Evolutionary conservation across 2,113 vertebrate species (phyloP).

Genomic region (Cyphomyrus discorhynchus): DNA sequence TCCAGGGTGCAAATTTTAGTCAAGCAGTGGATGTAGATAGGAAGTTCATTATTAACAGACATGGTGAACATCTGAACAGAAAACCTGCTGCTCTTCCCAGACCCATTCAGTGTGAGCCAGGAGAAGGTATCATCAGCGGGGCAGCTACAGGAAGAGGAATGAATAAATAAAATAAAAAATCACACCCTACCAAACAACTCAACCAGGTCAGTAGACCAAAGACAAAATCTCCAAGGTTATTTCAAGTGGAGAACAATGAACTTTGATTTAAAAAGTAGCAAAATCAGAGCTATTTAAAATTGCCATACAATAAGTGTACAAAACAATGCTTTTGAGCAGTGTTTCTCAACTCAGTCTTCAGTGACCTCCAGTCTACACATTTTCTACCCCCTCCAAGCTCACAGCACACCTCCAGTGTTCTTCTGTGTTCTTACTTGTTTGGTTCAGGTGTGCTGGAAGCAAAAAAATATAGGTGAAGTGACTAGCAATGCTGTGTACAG

Average conservation of each 20-base stretch:
- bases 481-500: background rate
- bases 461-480: background rate
- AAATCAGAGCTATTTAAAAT: background rate
- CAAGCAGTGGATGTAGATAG: conserved; percentile 56
- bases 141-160: conserved; percentile 41
- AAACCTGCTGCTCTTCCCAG: conserved; percentile 41
- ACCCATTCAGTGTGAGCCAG: conserved; percentile 50
- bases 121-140: conserved; percentile 48
- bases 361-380: background rate
- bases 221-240: background rate
- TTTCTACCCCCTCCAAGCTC: background rate
- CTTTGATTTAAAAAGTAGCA: background rate
- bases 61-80: conserved; percentile 58
- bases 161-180: background rate
- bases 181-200: background rate
- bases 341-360: background rate
- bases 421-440: background rate
- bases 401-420: background rate
- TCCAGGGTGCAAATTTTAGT: conserved; percentile 44
- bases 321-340: background rate
- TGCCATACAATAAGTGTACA: background rate
- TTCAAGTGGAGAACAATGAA: background rate
- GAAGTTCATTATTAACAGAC: conserved; percentile 30
- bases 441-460: background rate
- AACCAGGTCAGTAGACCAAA: background rate